Evolutionary conservation across 2,888 invertebrate species (phyloP).

Genomic region (Fragum fragum): DNA sequence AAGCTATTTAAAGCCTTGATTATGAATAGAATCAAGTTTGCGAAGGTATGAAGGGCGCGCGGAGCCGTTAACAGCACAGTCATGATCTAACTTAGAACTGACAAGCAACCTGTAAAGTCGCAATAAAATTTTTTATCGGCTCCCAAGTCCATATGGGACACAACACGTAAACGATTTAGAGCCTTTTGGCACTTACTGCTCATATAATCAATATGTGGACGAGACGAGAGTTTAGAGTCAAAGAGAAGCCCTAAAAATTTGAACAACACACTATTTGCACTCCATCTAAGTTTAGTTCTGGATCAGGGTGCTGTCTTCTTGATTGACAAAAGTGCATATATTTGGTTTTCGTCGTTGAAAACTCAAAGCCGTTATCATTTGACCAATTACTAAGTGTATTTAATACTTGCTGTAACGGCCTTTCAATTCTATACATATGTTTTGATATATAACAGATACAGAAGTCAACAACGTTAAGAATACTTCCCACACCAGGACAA

Average conservation of each 20-base stretch:
- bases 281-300: slow-evolving; percentile 9
- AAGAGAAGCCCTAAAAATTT: slow-evolving; percentile 57
- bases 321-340: slow-evolving; percentile 45
- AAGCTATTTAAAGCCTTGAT: slow-evolving; percentile 51
- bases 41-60: slow-evolving; percentile 46
- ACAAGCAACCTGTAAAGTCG: slow-evolving; percentile 37
- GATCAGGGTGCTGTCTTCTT: slow-evolving; percentile 36
- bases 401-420: slow-evolving; percentile 18
- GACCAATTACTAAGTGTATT: slow-evolving; percentile 15
- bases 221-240: slow-evolving; percentile 52
- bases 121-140: slow-evolving; percentile 39
- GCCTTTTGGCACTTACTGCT: slow-evolving; percentile 39
- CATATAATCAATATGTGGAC: slow-evolving; percentile 43
- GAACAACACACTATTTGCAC: background rate
- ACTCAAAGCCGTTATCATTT: slow-evolving; percentile 49
- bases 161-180: slow-evolving; percentile 27
- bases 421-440: slow-evolving; percentile 34
- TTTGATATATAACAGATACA: slow-evolving; percentile 19
- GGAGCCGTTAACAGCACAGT: slow-evolving; percentile 41
- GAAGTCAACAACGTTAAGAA: slow-evolving; percentile 36
- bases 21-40: slow-evolving; percentile 22
- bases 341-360: slow-evolving; percentile 49
- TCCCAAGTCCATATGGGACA: slow-evolving; percentile 46
- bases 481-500: slow-evolving; percentile 20
- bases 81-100: slow-evolving; percentile 32